Evolutionary conservation across 2,113 vertebrate genomes (phyloP).

Genomic region (Ptychochromis oligacanthus): DNA sequence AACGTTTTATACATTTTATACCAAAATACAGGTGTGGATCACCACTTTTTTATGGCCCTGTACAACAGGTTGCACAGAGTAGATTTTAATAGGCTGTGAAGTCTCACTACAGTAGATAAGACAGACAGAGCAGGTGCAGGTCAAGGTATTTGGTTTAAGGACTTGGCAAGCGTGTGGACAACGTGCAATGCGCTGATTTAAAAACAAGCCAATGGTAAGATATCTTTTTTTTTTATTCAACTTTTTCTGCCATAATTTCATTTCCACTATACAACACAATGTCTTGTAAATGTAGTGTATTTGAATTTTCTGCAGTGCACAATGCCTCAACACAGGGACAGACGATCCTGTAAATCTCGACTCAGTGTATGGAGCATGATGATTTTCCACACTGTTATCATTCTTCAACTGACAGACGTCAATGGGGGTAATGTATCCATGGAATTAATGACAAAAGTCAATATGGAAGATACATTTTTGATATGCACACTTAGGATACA

Average conservation of each 20-base stretch:
- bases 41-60: no score
- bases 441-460: accelerated
- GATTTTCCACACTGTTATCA: not conserved
- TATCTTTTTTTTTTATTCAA: accelerated
- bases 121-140: not conserved
- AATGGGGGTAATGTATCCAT: accelerated
- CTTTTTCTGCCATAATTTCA: accelerated
- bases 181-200: accelerated
- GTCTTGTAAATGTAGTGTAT: not conserved
- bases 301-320: accelerated
- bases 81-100: not conserved
- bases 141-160: accelerated
- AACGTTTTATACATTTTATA: not conserved
- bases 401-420: accelerated
- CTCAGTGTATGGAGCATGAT: not conserved
- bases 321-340: not conserved
- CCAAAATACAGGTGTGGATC: accelerated
- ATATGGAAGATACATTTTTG: not conserved
- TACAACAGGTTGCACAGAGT: not conserved
- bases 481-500: accelerated
- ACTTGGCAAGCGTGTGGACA: not conserved
- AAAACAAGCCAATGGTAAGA: not conserved
- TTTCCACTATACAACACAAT: accelerated
- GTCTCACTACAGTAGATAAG: no score
- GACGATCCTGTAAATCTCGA: not conserved